phyloP scores from a whole-genome alignment of 2,113 vertebrate species.

The Acrocephalus arundinaceus region DNA sequence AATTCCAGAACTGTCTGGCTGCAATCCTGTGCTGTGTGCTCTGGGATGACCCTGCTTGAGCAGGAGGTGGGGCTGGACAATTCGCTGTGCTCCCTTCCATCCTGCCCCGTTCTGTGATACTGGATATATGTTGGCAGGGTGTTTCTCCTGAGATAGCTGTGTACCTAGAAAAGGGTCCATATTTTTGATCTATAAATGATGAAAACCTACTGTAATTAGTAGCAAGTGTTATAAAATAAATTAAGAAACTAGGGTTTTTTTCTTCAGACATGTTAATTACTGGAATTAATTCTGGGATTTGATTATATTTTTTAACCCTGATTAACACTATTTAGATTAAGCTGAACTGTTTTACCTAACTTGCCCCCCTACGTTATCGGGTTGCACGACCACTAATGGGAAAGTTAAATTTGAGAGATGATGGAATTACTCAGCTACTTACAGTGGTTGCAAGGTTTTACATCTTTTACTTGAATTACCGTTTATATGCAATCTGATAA shows the following conservation, averaged over 20 bases:
- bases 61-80: background rate
- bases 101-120: background rate
- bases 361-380: background rate
- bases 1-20: background rate
- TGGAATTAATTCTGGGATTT: background rate
- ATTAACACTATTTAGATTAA: background rate
- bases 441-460: background rate
- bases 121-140: background rate
- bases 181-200: background rate
- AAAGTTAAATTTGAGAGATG: background rate
- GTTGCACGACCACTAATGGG: background rate
- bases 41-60: background rate
- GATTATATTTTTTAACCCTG: background rate
- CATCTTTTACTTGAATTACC: background rate
- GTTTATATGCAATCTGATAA: background rate
- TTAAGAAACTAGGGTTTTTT: background rate
- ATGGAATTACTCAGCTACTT: background rate
- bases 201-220: background rate
- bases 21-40: background rate
- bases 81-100: background rate
- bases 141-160: background rate
- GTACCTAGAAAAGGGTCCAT: background rate
- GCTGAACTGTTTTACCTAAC: background rate
- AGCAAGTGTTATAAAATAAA: background rate
- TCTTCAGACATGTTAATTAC: background rate